A percentile compares a stretch with the other conserved stretches of the same genome.
phyloP scores from a whole-genome alignment of 53 echinoderm and acorn worm species.

The Stichopus horrens region DNA sequence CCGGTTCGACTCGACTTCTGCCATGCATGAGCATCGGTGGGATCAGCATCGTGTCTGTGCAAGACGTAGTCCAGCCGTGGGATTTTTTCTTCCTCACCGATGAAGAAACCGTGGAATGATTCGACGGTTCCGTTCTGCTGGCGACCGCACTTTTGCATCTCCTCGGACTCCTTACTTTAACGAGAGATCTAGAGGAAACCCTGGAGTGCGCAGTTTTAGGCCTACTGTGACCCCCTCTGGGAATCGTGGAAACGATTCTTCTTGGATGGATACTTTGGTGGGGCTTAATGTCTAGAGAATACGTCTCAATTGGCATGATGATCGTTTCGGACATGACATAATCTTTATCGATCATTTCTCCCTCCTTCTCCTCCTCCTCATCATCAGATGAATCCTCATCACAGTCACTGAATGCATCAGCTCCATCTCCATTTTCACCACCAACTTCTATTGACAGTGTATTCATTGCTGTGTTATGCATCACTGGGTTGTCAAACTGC shows the following conservation, averaged over 20 bases:
- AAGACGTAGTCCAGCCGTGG: constrained; percentile 91
- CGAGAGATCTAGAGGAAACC: constrained; percentile 50
- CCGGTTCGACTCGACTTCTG: constrained; percentile 33
- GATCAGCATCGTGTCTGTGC: constrained; percentile 69
- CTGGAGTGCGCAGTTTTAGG: constrained; percentile 66
- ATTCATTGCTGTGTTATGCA: constrained; percentile 7
- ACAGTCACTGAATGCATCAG: neutral
- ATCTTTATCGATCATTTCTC: neutral
- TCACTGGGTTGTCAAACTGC: constrained; percentile 63
- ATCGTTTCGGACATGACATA: constrained; percentile 37
- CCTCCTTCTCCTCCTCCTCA: neutral
- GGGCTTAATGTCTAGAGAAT: constrained; percentile 47
- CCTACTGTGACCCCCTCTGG: constrained; percentile 47
- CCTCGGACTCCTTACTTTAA: constrained; percentile 43
- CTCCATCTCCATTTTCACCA: too few species aligned
- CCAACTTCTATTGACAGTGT: neutral
- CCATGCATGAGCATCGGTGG: constrained; percentile 86
- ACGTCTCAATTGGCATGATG: constrained; percentile 45
- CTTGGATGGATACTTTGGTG: constrained; percentile 78
- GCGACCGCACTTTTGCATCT: constrained; percentile 55
- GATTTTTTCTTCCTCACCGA: constrained; percentile 75
- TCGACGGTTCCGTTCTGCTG: neutral
- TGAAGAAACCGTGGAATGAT: constrained; percentile 19
- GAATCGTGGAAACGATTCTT: constrained; percentile 62
- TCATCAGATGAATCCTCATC: neutral